Base-by-base conservation (phyloP, 2,888 invertebrate genomes). In the Diplolepis rosae region DNA sequence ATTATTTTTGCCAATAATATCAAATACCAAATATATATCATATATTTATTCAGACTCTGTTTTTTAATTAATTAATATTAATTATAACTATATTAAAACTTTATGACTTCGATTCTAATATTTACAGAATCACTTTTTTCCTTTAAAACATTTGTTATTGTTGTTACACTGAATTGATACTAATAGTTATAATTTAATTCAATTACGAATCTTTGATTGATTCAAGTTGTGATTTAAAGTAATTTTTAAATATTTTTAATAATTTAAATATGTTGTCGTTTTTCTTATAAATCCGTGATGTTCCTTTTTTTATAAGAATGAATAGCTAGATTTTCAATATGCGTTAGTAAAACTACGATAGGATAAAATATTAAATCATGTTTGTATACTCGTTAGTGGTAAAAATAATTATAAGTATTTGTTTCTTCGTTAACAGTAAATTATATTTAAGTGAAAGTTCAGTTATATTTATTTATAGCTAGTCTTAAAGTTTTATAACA, bases 311-410 rank as follows among this genome's bases (percentile, higher is more conserved):
- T 39, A 61, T 39, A 61, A 61, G 24, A 39, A 24, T 61, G 1
- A 6, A 39, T 61, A 61, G 61, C 61, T 39, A 39, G 24, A n/a
- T 24, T 61, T 61, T 39, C 39, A 61, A 39, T 61, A 61, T 39
- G 24, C 24, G 24, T 30, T 35, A 35, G 15, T 11, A 54, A 1
- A 18, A 54, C 24, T 39, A 61, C 22, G 35, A 56, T 56, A 56
- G 56, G 22, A 35, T 11, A 32, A 22, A 54, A 32, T 54, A 54
- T 54, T 54, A 54, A 54, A 54, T 54, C 56, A 56, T 56, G 35
- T 56, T 50, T 32, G 61, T 65, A 65, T 73, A 68, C 48, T 70
- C 65, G 52, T 45, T 70, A 52, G 48, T 68, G 68, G 65, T 70
- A 70, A 56, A 35, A 68, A 48, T 66, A 65, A 32, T 24, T 15